These are phyloP conservation scores for Anguilla anguilla DNA, from an alignment of 2,797 vertebrate species.

Conservation along the genomic window DNA sequence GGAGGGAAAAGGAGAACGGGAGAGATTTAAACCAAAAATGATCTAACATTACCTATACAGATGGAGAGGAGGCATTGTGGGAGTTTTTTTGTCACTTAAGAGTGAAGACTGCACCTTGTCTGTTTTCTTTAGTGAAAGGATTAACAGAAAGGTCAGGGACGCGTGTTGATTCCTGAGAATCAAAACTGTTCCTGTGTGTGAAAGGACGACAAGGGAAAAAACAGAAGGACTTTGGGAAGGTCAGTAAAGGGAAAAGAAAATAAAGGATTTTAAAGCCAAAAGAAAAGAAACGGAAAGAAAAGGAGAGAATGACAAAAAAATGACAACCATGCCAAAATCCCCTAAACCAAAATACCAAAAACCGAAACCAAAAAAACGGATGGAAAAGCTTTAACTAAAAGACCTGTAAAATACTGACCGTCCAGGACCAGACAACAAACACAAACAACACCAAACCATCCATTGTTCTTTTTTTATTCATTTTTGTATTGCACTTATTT, in stretches of 20 bases:
- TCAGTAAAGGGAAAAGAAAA: conserved; percentile 59
- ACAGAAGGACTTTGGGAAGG: conserved; percentile 57
- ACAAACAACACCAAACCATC: conserved; percentile 40
- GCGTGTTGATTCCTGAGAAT: conserved; percentile 62
- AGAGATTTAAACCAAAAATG: conserved; percentile 74
- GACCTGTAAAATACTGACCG: conserved; percentile 84
- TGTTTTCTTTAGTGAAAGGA: conserved; percentile 58
- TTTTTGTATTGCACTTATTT: conserved; percentile 37
- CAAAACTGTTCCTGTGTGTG: conserved; percentile 72
- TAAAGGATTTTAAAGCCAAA: conserved; percentile 76
- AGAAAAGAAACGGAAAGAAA: conserved; percentile 61
- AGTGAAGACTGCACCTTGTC: conserved; percentile 44
- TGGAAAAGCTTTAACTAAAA: conserved; percentile 94
- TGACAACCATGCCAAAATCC: conserved; percentile 78
- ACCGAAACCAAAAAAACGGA: conserved; percentile 81
- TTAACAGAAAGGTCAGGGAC: conserved; percentile 49
- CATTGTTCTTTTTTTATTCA: conserved; percentile 32
- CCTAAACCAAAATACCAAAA: conserved; percentile 74
- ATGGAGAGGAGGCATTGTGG: conserved; percentile 64
- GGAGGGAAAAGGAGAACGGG: conserved; percentile 57
- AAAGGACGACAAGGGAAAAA: conserved; percentile 57
- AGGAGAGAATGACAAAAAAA: conserved; percentile 71
- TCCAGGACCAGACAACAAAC: conserved; percentile 73
- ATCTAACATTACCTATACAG: conserved; percentile 62
- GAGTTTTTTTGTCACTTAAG: conserved; percentile 64